Evolutionary conservation across 1,140 invertebrate genomes (phyloP).

Genomic region (Trialeurodes vaporariorum): DNA sequence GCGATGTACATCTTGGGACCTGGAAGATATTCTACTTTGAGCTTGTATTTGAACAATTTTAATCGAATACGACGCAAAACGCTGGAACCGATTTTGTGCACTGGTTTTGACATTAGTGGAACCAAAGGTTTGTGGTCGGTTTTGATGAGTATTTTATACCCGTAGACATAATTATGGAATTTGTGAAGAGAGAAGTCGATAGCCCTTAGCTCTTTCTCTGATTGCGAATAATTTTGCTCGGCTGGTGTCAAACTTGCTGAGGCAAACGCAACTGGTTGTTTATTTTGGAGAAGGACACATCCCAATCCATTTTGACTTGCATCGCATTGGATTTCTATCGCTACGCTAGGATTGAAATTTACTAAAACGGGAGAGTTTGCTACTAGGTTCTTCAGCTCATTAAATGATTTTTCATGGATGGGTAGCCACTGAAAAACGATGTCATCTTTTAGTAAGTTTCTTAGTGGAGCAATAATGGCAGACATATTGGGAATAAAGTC

Average conservation of each 20-base stretch:
- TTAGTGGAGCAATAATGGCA: slow-evolving; percentile 17
- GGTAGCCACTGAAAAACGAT: slow-evolving; percentile 19
- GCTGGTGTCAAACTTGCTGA: no score
- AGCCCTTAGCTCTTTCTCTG: no score
- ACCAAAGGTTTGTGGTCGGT: slow-evolving; percentile 35
- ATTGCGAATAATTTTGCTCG: no score
- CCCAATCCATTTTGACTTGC: no score
- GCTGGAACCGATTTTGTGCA: slow-evolving; percentile 21
- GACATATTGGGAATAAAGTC: slow-evolving; percentile 23
- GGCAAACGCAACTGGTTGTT: no score
- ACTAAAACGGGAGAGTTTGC: no score
- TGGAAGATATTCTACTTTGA: slow-evolving; percentile 25
- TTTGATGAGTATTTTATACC: slow-evolving; percentile 22
- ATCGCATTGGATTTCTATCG: slow-evolving; percentile 26
- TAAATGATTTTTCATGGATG: no score
- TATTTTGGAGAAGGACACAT: no score
- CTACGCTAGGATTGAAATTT: slow-evolving; percentile 16
- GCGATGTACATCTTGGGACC: no score
- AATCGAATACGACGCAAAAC: slow-evolving; percentile 34
- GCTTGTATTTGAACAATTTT: slow-evolving; percentile 30
- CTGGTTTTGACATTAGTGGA: slow-evolving; percentile 22
- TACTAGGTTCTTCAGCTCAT: no score
- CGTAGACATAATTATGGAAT: slow-evolving; percentile 30
- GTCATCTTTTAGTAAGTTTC: slow-evolving; percentile 19
- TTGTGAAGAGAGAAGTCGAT: no score